Conservation (phyloP, 2,113 vertebrate species). For the Melanerpes aurifrons region DNA sequence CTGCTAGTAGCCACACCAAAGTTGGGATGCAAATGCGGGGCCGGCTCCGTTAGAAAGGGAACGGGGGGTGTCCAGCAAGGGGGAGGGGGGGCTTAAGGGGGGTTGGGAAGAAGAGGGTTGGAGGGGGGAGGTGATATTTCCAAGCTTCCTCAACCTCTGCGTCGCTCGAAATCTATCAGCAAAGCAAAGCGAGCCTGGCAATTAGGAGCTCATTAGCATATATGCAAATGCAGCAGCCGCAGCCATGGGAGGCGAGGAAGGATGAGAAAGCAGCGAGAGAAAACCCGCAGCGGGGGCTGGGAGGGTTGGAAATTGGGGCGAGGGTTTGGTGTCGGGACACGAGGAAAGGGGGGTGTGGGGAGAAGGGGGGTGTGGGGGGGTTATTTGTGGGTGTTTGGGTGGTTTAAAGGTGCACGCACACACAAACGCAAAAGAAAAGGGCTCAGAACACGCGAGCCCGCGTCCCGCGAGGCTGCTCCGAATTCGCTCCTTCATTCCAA, state of each 20-base stretch:
- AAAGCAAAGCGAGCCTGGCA: constrained; percentile 74
- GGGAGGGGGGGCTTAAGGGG: not conserved
- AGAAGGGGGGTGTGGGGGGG: too few species aligned
- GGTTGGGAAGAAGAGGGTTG: not conserved
- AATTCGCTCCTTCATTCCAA: not conserved
- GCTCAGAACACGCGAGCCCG: not conserved
- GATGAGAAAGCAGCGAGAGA: not conserved
- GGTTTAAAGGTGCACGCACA: not conserved
- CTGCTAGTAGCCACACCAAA: not conserved
- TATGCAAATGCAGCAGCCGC: constrained; percentile 86
- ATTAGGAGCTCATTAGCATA: constrained; percentile 93
- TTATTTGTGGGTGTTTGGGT: not conserved
- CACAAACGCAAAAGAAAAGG: not conserved
- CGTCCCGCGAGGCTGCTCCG: not conserved
- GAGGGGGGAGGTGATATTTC: not conserved
- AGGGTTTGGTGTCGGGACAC: not conserved
- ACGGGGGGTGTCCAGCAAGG: too few species aligned
- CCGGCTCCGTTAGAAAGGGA: not conserved
- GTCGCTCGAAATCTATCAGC: constrained; percentile 68
- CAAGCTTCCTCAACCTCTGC: constrained; percentile 53
- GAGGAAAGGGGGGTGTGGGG: not conserved
- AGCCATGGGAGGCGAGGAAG: constrained; percentile 39
- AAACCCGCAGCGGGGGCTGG: constrained; percentile 21
- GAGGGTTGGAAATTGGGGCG: not conserved
- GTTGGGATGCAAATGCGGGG: constrained; percentile 43